Base-by-base conservation (phyloP, 2,888 invertebrate genomes). In the Eurytoma adleriae region DNA sequence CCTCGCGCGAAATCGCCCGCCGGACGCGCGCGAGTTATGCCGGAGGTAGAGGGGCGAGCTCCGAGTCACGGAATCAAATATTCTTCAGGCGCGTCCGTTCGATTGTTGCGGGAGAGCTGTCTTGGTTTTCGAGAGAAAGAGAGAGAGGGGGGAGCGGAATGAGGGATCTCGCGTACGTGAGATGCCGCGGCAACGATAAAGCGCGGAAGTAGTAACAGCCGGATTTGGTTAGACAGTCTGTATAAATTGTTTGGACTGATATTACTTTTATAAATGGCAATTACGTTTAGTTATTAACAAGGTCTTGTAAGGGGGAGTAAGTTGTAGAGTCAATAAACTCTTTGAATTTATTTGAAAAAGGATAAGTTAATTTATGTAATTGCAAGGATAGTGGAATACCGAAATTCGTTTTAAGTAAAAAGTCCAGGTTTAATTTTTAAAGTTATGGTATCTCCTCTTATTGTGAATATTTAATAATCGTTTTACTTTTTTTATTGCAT, bases 1-100 rank as follows among this genome's bases (percentile, higher is more conserved):
- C 16, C 50, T 40, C 40, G 18, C 18, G 24, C 71, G 77, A 75
- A 83, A 83, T 84, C 85, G 82, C 83, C 84, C 83, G 82, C 79
- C 82, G 81, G 79, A 83, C 72, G 72, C 78, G 83, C n/a, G 24
- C 24, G 24, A 83, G 82, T 83, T 84, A 85, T 83, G 85, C 82
- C 83, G 83, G 76, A 14, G 62, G 54, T 18, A 27, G 20, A n/a
- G 12, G 30, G 5, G 50, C 4, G 40, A 18, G 54, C 54, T 24
- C 14, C 3, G 14, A 18, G 24, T 70, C 18, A 27, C 50, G 61
- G n/a, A 52, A n/a, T 64, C 66, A 50, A 20, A 52, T 61, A 61
- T 77, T 69, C 20, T 40, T 69, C 75, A 59, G 59, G n/a, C 50
- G 27, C 54, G 50, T 48, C 10, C 10, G 10, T 16, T 40, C 13